A percentile compares a stretch with the other conserved stretches of the same genome.
These are phyloP conservation scores for Tanypteryx hageni DNA, from an alignment of 2,888 invertebrate species.

Conservation along the genomic window DNA sequence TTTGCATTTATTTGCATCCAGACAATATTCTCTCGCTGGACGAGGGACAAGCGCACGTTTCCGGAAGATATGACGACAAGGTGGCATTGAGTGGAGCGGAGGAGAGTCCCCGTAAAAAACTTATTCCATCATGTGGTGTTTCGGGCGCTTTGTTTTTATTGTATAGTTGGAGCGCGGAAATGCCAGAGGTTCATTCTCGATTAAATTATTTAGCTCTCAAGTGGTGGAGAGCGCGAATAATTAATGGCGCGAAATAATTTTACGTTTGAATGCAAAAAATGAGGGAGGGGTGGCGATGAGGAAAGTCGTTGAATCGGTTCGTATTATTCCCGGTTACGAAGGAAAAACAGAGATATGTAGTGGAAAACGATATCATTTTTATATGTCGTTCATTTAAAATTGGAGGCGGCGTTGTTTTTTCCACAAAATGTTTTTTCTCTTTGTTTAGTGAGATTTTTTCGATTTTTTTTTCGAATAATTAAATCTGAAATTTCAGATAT, in stretches of 20 bases:
- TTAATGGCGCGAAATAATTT: background rate
- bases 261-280: too few relatives aligned
- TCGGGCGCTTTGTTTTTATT: background rate
- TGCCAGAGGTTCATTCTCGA: background rate
- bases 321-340: background rate
- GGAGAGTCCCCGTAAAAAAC: background rate
- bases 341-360: too few relatives aligned
- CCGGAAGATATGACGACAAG: background rate
- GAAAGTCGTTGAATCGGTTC: background rate
- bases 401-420: too few relatives aligned
- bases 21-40: constrained; percentile 5
- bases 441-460: too few relatives aligned
- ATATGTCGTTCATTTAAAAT: too few relatives aligned
- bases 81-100: background rate
- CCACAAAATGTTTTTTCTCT: too few relatives aligned
- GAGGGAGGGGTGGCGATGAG: background rate
- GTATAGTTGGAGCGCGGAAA: background rate
- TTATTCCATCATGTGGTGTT: background rate
- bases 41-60: background rate
- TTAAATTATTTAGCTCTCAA: background rate
- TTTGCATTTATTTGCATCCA: constrained; percentile 57
- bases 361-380: too few relatives aligned
- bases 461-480: too few relatives aligned
- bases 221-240: background rate
- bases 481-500: too few relatives aligned